Base-by-base conservation (phyloP, 2,888 invertebrate genomes). In the Abscondita cerata region DNA sequence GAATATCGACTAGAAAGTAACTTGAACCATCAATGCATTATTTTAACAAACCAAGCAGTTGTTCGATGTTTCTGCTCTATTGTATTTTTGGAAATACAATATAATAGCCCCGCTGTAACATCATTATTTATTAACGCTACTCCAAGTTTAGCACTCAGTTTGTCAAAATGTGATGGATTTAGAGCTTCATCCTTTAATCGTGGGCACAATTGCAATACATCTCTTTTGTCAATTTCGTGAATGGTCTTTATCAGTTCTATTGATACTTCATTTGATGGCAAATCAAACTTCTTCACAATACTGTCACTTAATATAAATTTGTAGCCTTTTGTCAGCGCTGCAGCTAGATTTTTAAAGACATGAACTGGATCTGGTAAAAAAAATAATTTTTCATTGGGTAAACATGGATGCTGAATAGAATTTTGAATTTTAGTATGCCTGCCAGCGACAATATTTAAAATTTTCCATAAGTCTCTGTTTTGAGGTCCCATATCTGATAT, bases 121-220 rank as follows among this genome's bases (percentile, higher is more conserved):
- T 36, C 11, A 9, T 9, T 2, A 36, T 36, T 36, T 9, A 36
- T 8, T 15, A 18, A 9, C 3, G 18, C 2, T 4, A 41, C 41
- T 5, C 41, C 15, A 12, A 41, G 9, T 13, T 9, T 16, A 9
- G 15, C 41, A 41, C 15, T 41, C 41, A 41, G 6, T 41, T 41
- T 41, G 8, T 41, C 41, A 41, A 41, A 41, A 41, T 41, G 41
- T 12, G 15, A 41, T 9, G 41, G 41, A 41, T 41, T 16, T 2
- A 9, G 11, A 16, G 15, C 41, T 4, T 41, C 15, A 2, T 41
- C 16, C 9, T 41, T 41, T 41, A 41, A 13, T 41, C 18, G 41
- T 12, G 41, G 41, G 9, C 41, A 41, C 13, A 41, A 4, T 41
- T 41, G 6, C 6, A 41, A 13, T 2, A 41, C 18, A 12, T 11